phyloP scores from a whole-genome alignment of 2,888 invertebrate species.

The Polylopha cassiicola region DNA sequence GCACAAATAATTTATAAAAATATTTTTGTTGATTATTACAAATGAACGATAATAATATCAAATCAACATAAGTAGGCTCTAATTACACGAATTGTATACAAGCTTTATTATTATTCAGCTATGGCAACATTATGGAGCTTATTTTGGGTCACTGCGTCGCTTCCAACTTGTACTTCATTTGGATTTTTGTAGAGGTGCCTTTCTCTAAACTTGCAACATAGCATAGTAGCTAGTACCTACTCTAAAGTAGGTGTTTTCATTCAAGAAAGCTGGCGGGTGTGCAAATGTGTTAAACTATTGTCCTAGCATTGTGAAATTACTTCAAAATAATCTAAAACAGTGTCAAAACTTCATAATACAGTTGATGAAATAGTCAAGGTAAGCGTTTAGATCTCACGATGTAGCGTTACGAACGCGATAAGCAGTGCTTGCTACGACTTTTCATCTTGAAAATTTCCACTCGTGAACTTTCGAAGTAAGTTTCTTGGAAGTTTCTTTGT shows the following conservation, averaged over 20 bases:
- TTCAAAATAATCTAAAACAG: conserved; percentile 42
- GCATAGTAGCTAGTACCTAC: conserved; percentile 41
- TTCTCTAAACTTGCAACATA: conserved; percentile 77
- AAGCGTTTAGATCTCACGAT: conserved; percentile 50
- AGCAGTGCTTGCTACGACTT: conserved; percentile 67
- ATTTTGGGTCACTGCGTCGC: conserved; percentile 77
- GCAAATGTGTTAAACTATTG: conserved; percentile 58
- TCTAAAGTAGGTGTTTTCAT: conserved; percentile 62
- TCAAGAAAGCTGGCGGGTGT: conserved; percentile 77
- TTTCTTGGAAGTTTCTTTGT: conserved; percentile 65
- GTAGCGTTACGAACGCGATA: conserved; percentile 47
- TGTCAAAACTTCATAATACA: conserved; percentile 47
- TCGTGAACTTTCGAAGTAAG: conserved; percentile 71
- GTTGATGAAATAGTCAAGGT: conserved; percentile 74
- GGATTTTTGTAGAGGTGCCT: conserved; percentile 74
- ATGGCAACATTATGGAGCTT: conserved; percentile 73
- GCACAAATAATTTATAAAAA: conserved; percentile 1
- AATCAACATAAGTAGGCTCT: conserved; percentile 9
- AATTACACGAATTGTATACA: conserved; percentile 29
- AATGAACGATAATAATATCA: conserved; percentile 2
- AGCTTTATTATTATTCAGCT: conserved; percentile 54
- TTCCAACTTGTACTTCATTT: conserved; percentile 73
- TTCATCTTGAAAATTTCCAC: conserved; percentile 78
- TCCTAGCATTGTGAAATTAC: conserved; percentile 48
- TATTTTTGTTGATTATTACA: conserved; percentile 4